Conservation (phyloP, 2,797 vertebrate genomes). For the Clarias pachynema region DNA sequence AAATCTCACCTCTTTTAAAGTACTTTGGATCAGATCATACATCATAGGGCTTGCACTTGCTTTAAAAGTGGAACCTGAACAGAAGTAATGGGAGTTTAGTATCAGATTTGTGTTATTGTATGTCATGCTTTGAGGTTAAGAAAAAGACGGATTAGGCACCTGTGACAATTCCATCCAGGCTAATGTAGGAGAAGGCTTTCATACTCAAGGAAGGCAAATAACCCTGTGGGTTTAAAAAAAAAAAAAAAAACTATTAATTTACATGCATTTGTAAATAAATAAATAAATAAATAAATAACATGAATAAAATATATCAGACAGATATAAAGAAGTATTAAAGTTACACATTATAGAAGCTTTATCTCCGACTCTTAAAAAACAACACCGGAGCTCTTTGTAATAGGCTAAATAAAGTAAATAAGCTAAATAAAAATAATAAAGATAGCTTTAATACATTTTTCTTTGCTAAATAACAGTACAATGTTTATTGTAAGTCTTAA, state of each 20-base stretch:
- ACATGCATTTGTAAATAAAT: no score
- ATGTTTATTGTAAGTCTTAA: not conserved
- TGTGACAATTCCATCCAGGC: conserved; percentile 84
- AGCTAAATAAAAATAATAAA: no score
- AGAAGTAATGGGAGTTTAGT: conserved; percentile 23
- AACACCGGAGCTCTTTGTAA: not conserved
- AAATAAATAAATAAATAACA: no score
- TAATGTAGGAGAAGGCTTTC: conserved; percentile 89
- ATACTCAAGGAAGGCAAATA: conserved; percentile 85
- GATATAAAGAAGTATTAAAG: not conserved
- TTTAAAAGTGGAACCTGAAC: conserved; percentile 78
- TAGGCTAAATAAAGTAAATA: not conserved
- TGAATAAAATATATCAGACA: no score
- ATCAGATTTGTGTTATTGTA: not conserved
- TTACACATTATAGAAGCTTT: not conserved
- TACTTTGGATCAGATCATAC: conserved; percentile 73
- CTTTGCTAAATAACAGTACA: not conserved
- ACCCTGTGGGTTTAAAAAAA: conserved; percentile 72
- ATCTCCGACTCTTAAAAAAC: not conserved
- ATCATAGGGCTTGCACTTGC: conserved; percentile 86
- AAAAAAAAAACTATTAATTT: no score
- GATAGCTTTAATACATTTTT: no score
- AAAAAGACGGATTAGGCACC: conserved; percentile 67
- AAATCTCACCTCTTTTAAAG: conserved; percentile 77
- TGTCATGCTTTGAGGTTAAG: not conserved